Conservation (phyloP, 2,113 vertebrate genomes). For the Hippoglossus stenolepis region DNA sequence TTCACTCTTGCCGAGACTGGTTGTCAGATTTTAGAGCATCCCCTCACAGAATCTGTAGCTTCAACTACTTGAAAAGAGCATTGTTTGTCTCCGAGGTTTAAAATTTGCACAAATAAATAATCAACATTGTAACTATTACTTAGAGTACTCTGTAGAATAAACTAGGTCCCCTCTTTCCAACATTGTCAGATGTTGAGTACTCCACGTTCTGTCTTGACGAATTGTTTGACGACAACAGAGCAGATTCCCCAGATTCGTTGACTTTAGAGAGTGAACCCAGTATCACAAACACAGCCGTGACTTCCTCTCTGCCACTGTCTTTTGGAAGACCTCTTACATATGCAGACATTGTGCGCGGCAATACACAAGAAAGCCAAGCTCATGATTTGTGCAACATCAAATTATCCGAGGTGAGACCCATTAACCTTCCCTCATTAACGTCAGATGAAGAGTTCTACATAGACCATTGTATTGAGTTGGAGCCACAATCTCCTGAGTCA, state of each 20-base stretch:
- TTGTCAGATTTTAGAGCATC: neutral
- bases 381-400: neutral
- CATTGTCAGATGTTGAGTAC: conserved; percentile 1
- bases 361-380: too few species aligned
- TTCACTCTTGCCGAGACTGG: neutral
- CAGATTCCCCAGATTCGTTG: neutral
- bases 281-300: neutral
- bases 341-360: neutral
- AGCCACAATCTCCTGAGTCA: neutral
- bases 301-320: neutral
- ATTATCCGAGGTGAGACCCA: neutral
- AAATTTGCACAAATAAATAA: too few species aligned
- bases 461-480: neutral
- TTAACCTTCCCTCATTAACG: neutral
- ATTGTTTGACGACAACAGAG: neutral
- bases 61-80: neutral
- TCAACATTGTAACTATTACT: conserved; percentile 51
- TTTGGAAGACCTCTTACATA: neutral
- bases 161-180: conserved; percentile 32
- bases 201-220: neutral
- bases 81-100: neutral
- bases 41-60: conserved; percentile 3
- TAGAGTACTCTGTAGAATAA: conserved; percentile 1
- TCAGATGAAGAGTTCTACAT: neutral
- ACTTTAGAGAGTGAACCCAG: neutral